phyloP scores from a whole-genome alignment of 2,888 invertebrate species.

The Mythimna vitellina region DNA sequence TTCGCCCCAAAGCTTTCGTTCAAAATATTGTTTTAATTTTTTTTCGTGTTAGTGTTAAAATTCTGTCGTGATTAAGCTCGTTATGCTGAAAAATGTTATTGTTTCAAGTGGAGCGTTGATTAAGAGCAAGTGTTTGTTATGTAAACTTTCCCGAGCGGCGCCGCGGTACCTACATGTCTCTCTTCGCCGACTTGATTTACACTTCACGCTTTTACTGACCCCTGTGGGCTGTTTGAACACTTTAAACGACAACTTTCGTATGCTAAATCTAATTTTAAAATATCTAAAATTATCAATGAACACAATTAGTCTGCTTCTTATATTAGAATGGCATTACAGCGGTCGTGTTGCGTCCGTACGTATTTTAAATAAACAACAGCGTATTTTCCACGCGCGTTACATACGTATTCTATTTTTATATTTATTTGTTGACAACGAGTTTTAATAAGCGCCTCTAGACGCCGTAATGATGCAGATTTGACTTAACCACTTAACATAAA shows the following conservation, averaged over 20 bases:
- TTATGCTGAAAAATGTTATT: slow-evolving; percentile 13
- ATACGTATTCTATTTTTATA: slow-evolving; percentile 33
- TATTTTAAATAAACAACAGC: slow-evolving; percentile 30
- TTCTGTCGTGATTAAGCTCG: slow-evolving; percentile 15
- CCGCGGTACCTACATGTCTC: slow-evolving; percentile 1
- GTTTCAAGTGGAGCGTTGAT: slow-evolving; percentile 28
- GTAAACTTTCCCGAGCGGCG: slow-evolving; percentile 19
- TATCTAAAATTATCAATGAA: slow-evolving; percentile 30
- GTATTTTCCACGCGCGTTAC: slow-evolving; percentile 29
- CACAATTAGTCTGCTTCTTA: slow-evolving; percentile 27
- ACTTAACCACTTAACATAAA: slow-evolving; percentile 44
- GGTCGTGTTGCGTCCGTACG: slow-evolving; percentile 17
- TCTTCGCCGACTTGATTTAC: slow-evolving; percentile 7
- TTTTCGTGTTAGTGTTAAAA: slow-evolving; percentile 11
- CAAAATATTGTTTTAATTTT: slow-evolving; percentile 12
- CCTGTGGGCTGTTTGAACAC: neutral
- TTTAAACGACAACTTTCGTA: slow-evolving; percentile 1
- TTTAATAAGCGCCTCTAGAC: slow-evolving; percentile 27
- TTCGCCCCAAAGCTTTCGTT: slow-evolving; percentile 9
- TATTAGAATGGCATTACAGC: slow-evolving; percentile 33
- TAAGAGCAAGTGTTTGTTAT: slow-evolving; percentile 32
- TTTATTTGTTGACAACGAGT: slow-evolving; percentile 23
- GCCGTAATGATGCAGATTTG: slow-evolving; percentile 39
- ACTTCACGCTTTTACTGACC: slow-evolving; percentile 7
- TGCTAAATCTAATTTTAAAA: slow-evolving; percentile 4